A percentile compares a stretch with the other conserved stretches of the same genome.
Evolutionary conservation across 2,797 vertebrate species (phyloP).

Genomic region (Squalus acanthias): DNA sequence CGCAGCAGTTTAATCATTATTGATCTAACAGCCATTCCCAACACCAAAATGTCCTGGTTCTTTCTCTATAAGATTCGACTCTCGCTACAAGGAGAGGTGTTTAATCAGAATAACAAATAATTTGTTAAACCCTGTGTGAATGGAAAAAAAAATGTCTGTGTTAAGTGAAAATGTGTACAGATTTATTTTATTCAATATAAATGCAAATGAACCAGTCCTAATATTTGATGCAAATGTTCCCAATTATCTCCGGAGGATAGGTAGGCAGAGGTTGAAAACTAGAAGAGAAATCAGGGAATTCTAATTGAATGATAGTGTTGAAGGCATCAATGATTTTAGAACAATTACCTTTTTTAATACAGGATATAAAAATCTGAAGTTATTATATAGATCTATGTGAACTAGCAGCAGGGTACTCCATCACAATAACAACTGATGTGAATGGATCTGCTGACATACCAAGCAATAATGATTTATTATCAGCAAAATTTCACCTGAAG

Average conservation of each 20-base stretch:
- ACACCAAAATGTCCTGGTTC: background rate
- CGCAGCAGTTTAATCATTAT: background rate
- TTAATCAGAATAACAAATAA: background rate
- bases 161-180: background rate
- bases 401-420: background rate
- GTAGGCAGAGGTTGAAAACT: too few species aligned
- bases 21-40: background rate
- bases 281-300: background rate
- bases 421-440: background rate
- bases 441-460: background rate
- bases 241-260: too few species aligned
- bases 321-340: slow-evolving; percentile 26
- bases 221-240: background rate
- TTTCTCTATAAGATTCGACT: background rate
- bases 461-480: slow-evolving; percentile 13
- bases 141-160: background rate
- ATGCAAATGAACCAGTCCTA: background rate
- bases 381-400: background rate
- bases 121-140: background rate
- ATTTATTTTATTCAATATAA: background rate
- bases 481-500: background rate
- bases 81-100: background rate
- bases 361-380: background rate
- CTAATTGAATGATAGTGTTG: background rate
- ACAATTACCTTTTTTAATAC: slow-evolving; percentile 16